Percentiles rank a stretch among this genome's conserved stretches.
These are phyloP conservation scores for Ostrea denselamellosa DNA, from an alignment of 1,140 invertebrate species.

Conservation along the genomic window DNA sequence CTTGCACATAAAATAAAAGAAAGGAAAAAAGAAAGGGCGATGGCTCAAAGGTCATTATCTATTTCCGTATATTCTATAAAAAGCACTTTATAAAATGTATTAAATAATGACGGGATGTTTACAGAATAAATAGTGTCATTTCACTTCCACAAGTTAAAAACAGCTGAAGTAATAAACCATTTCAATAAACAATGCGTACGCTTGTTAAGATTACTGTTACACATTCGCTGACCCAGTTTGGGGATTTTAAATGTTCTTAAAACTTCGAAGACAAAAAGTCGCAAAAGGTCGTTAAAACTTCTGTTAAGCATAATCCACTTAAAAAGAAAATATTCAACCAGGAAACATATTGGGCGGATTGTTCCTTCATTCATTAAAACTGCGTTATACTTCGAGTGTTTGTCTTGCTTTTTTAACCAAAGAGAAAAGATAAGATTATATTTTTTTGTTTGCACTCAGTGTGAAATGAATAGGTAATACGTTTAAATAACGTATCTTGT, in stretches of 20 bases:
- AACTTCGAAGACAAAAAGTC: background rate
- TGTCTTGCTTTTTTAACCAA: slow-evolving; percentile 22
- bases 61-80: too few relatives aligned
- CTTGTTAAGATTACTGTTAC: background rate
- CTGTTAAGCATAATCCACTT: slow-evolving; percentile 31
- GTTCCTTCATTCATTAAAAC: background rate
- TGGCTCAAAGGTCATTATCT: too few relatives aligned
- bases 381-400: background rate
- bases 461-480: slow-evolving; percentile 24
- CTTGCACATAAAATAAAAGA: too few relatives aligned
- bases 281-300: background rate
- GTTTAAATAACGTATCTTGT: slow-evolving; percentile 21
- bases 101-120: too few relatives aligned
- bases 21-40: too few relatives aligned
- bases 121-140: too few relatives aligned
- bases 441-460: slow-evolving; percentile 18
- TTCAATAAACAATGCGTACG: too few relatives aligned
- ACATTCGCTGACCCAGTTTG: background rate
- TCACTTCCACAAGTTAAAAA: too few relatives aligned
- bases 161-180: too few relatives aligned
- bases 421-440: slow-evolving; percentile 33
- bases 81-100: too few relatives aligned
- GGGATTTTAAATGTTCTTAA: background rate
- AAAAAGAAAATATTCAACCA: slow-evolving; percentile 29
- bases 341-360: background rate